Base-by-base conservation (phyloP, 1,140 invertebrate species). In the Magallana ariakensis region DNA sequence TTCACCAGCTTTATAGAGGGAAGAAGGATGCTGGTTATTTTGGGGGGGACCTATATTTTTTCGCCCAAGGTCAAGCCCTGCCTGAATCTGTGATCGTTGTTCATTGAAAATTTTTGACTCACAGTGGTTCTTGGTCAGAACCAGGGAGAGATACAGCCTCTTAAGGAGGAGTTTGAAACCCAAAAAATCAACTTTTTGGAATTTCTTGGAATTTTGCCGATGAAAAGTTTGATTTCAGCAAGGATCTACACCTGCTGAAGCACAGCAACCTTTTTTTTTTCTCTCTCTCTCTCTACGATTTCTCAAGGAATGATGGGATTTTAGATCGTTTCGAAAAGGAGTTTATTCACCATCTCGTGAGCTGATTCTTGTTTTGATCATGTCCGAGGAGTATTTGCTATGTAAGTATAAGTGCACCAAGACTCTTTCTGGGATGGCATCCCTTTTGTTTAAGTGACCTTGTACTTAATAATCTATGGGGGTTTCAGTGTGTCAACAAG, bases 171-270 rank as follows among this genome's bases (percentile, higher is more conserved):
- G 33, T 46, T 46, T 46, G 33, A 46, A 46, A 46, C 33, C 2
- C 3, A 46, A 46, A 46, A 46, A 46, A 46, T 2, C 33, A 46
- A 46, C 33, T 75, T 75, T 33, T 75, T 75, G 66, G 66, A 75
- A 75, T 75, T 75, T 75, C 66, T 75, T 75, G 66, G 66, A 75
- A 75, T 75, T 75, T 75, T 75, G 66, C 66, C 66, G 66, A 75
- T 75, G 26, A 75, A 75, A 75, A 75, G 66, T 75, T 70, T 75
- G 66, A 75, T 26, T 75, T 19, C 33, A 26, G 22, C 33, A 75
- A 75, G 66, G 22, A 33, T 75, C 66, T 75, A 75, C 66, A 75
- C 66, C 66, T 75, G 66, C 66, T 75, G 66, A 75, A 75, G 15
- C 66, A 75, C 13, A 62, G 19, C 19, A 62, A 75, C 15, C 26